phyloP scores from a whole-genome alignment of 1,140 invertebrate species.

The Papilio aristodemus region DNA sequence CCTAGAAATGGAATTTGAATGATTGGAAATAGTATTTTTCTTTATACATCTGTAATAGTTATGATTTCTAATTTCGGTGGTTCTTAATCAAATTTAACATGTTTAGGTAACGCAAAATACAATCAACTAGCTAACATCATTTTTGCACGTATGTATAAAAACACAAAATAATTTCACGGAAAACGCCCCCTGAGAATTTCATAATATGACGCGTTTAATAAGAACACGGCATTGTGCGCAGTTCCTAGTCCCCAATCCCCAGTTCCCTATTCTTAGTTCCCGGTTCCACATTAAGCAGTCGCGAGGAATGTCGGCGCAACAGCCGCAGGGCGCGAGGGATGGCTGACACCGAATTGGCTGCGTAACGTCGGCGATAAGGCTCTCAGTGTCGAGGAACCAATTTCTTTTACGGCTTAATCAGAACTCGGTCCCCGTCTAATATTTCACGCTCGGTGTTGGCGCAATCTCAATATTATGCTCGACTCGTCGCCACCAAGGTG shows the following conservation, averaged over 20 bases:
- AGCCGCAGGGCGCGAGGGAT: slow-evolving; percentile 36
- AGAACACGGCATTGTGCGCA: slow-evolving; percentile 21
- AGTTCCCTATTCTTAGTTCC: slow-evolving; percentile 8
- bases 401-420: slow-evolving; percentile 73
- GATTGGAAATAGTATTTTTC: no score
- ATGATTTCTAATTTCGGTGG: no score
- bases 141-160: neutral
- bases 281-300: slow-evolving; percentile 19
- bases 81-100: no score
- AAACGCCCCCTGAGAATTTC: slow-evolving; percentile 11
- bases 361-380: slow-evolving; percentile 65
- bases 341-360: slow-evolving; percentile 56
- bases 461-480: slow-evolving; percentile 48
- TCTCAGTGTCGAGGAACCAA: slow-evolving; percentile 61
- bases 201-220: slow-evolving; percentile 27
- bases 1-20: no score
- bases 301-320: slow-evolving; percentile 42
- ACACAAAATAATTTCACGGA: slow-evolving; percentile 26
- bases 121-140: neutral
- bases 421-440: slow-evolving; percentile 53
- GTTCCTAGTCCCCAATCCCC: slow-evolving; percentile 2
- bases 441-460: slow-evolving; percentile 46
- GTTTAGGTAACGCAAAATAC: neutral
- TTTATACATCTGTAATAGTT: no score
- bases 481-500: slow-evolving; percentile 37